Evolutionary conservation across 1,140 invertebrate genomes (phyloP).

Genomic region (Neotoxoptera formosana): DNA sequence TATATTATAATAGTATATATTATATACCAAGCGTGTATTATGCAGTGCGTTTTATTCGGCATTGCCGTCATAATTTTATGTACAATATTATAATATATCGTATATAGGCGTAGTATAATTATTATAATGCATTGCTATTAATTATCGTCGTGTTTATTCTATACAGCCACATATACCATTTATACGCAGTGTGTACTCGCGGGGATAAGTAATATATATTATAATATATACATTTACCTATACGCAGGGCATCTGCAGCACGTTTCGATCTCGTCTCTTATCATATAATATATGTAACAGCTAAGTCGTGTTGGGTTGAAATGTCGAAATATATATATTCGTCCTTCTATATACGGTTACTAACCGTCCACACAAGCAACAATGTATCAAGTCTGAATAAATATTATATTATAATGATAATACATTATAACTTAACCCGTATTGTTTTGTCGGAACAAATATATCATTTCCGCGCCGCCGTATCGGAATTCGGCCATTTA

Average conservation of each 20-base stretch:
- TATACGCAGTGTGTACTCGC: neutral
- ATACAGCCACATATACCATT: neutral
- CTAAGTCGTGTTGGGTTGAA: neutral
- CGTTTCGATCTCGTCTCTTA: neutral
- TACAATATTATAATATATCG: no score
- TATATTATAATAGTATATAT: no score
- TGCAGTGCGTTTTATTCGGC: neutral
- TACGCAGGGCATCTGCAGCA: neutral
- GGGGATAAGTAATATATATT: neutral
- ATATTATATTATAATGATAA: neutral
- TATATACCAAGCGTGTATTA: neutral
- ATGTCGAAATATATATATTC: neutral
- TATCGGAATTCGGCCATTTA: neutral
- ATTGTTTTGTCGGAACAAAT: conserved; percentile 11
- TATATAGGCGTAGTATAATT: neutral
- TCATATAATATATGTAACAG: neutral
- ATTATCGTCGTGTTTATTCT: neutral
- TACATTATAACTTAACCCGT: neutral
- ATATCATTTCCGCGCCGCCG: neutral
- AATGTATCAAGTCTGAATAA: neutral
- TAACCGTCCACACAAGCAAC: neutral
- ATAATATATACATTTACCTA: neutral
- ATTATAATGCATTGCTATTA: neutral
- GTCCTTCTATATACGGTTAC: neutral
- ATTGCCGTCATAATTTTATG: no score